A percentile compares a stretch with the other conserved stretches of the same genome.
These are phyloP conservation scores for Aporrectodea caliginosa DNA, from an alignment of 1,140 invertebrate genomes.

Conservation along the genomic window DNA sequence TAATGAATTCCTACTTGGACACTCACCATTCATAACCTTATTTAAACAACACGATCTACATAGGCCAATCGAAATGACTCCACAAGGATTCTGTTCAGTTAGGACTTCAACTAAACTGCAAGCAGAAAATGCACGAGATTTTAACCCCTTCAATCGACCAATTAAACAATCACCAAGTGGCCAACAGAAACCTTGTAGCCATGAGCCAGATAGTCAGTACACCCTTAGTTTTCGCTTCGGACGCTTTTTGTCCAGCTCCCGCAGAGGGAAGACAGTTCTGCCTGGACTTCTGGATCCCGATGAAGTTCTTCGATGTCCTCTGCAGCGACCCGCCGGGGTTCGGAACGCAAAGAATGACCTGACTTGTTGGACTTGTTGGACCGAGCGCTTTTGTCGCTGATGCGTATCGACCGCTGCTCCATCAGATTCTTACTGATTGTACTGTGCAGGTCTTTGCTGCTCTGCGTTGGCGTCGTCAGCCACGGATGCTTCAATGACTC, in stretches of 20 bases:
- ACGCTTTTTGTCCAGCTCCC: slow-evolving; percentile 13
- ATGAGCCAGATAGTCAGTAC: no score
- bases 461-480: slow-evolving; percentile 45
- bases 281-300: slow-evolving; percentile 53
- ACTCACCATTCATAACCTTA: no score
- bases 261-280: slow-evolving; percentile 41
- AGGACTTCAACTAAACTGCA: no score
- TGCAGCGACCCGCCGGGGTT: slow-evolving; percentile 57
- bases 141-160: no score
- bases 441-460: neutral
- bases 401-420: neutral
- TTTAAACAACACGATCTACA: no score
- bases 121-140: no score
- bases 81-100: no score
- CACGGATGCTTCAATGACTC: slow-evolving; percentile 56
- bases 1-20: no score
- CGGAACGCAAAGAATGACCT: slow-evolving; percentile 55
- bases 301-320: slow-evolving; percentile 59
- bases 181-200: no score
- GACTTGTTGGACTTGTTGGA: slow-evolving; percentile 55
- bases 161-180: no score
- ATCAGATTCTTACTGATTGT: neutral
- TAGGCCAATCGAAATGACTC: no score
- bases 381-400: slow-evolving; percentile 34
- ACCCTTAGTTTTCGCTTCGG: no score